Evolutionary conservation across 2,888 invertebrate species (phyloP).

Genomic region (Mythimna impura): DNA sequence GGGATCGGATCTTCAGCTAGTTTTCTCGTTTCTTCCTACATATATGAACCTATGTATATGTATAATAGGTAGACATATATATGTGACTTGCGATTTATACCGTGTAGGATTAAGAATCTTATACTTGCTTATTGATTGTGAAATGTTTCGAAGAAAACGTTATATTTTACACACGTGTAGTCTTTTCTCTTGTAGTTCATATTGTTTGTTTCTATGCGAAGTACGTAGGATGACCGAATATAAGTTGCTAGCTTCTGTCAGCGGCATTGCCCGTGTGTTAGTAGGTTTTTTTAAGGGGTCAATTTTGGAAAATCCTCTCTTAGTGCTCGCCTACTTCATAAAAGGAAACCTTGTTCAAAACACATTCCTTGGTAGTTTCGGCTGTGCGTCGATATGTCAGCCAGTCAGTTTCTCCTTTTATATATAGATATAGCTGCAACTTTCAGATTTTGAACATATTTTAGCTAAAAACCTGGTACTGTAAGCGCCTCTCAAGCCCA

Average conservation of each 20-base stretch:
- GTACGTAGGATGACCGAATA: background rate
- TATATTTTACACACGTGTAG: background rate
- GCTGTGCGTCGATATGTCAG: too few species aligned
- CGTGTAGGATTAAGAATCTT: slow-evolving; percentile 27
- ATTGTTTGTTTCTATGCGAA: slow-evolving; percentile 10
- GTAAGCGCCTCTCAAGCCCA: too few species aligned
- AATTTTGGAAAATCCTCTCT: too few species aligned
- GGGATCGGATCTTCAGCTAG: slow-evolving; percentile 18
- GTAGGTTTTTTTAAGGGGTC: too few species aligned
- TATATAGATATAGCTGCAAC: too few species aligned
- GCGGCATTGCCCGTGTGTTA: too few species aligned
- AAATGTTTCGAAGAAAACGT: slow-evolving; percentile 10
- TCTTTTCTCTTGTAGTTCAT: slow-evolving; percentile 15
- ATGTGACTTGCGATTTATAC: slow-evolving; percentile 26
- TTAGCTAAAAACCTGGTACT: background rate
- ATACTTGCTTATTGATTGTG: slow-evolving; percentile 31
- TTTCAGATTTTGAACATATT: background rate
- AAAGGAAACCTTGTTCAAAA: too few species aligned
- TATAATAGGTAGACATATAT: background rate
- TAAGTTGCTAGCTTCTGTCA: too few species aligned
- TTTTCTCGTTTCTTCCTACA: slow-evolving; percentile 9
- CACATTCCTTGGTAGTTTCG: too few species aligned
- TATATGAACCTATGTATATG: slow-evolving; percentile 6
- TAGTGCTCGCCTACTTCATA: too few species aligned
- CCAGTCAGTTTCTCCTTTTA: too few species aligned